phyloP scores from a whole-genome alignment of 2,113 vertebrate genomes.

The Vidua macroura region DNA sequence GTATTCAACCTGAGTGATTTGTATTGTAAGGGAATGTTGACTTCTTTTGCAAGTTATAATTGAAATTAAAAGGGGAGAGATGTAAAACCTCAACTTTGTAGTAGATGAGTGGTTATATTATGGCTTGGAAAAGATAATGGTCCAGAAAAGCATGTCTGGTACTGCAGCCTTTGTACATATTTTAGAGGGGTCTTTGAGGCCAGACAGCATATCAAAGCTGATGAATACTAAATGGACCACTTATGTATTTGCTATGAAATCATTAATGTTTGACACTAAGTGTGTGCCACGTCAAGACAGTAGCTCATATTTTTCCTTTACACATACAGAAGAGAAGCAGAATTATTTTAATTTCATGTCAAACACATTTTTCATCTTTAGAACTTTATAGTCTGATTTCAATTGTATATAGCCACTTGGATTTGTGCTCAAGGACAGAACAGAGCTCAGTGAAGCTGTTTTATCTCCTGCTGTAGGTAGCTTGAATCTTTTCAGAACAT shows the following conservation, averaged over 20 bases:
- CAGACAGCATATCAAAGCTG: not conserved
- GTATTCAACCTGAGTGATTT: conserved; percentile 25
- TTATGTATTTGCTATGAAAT: not conserved
- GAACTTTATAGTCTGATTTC: not conserved
- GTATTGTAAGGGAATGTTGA: not conserved
- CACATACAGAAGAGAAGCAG: not conserved
- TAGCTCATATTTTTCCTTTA: not conserved
- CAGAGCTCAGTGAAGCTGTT: not conserved
- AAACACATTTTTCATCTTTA: not conserved
- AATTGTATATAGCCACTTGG: not conserved
- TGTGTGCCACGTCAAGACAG: not conserved
- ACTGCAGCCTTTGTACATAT: not conserved
- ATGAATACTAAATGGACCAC: not conserved
- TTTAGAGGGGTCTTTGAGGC: not conserved
- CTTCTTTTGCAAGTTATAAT: conserved; percentile 3
- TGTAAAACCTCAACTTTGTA: not conserved
- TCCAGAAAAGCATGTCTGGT: not conserved
- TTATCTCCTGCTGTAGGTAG: not conserved
- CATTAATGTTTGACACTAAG: not conserved
- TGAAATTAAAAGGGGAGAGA: not conserved
- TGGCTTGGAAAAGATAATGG: not conserved
- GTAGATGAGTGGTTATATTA: not conserved
- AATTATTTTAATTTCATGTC: not conserved
- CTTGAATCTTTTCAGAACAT: not conserved
- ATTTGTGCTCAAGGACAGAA: not conserved